Conservation (phyloP, 35 echinoderm and acorn worm genomes). For the Heliocidaris tuberculata region DNA sequence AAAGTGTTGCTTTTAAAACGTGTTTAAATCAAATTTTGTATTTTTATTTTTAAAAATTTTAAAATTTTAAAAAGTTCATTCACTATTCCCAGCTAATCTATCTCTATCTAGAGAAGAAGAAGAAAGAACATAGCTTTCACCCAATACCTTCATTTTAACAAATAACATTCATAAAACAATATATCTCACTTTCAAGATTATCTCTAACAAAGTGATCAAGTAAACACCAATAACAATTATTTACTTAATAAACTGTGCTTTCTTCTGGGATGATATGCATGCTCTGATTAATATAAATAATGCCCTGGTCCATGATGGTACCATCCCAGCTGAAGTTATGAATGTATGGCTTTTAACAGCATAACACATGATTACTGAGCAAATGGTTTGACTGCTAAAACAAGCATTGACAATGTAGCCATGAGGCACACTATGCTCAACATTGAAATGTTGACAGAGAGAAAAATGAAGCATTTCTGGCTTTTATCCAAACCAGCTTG, state of each 20-base stretch:
- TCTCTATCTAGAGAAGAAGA: no score
- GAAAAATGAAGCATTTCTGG: background rate
- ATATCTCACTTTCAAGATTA: background rate
- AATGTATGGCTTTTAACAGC: background rate
- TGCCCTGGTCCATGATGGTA: background rate
- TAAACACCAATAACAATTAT: background rate
- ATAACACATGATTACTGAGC: background rate
- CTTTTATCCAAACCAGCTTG: background rate
- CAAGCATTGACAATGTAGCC: background rate
- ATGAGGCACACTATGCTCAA: background rate
- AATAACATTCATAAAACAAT: background rate
- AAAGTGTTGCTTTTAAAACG: no score
- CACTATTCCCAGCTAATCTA: no score
- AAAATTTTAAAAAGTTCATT: no score
- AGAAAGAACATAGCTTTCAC: no score
- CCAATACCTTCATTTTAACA: background rate
- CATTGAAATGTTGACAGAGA: background rate
- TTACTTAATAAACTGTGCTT: background rate
- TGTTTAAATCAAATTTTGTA: no score
- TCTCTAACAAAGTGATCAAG: background rate
- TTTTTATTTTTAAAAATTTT: no score
- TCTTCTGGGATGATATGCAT: background rate
- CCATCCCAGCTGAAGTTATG: background rate
- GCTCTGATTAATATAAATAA: background rate
- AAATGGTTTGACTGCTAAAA: background rate